phyloP scores from a whole-genome alignment of 2,888 invertebrate genomes.

The Pollenia labialis region DNA sequence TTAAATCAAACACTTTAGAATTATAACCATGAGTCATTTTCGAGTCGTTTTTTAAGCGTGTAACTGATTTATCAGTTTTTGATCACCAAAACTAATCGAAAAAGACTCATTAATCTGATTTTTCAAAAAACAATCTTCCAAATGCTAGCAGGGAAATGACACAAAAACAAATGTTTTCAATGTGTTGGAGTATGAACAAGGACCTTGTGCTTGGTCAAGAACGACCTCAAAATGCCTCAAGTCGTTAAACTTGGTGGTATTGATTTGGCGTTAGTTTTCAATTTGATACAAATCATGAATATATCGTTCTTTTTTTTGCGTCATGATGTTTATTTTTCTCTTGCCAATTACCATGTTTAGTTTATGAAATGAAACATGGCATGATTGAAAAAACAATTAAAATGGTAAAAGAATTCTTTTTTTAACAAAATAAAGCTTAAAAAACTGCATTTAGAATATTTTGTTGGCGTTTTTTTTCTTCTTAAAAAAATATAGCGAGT shows the following conservation, averaged over 20 bases:
- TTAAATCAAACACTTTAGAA: no score
- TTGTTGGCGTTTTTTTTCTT: no score
- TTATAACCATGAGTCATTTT: no score
- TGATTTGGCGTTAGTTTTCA: slow-evolving; percentile 59
- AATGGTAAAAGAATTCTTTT: background rate
- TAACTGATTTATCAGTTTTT: no score
- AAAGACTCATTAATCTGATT: no score
- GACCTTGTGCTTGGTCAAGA: slow-evolving; percentile 52
- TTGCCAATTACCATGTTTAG: slow-evolving; percentile 35
- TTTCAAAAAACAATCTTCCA: no score
- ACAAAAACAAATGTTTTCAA: background rate
- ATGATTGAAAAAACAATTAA: background rate
- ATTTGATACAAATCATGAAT: slow-evolving; percentile 55
- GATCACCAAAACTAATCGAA: no score
- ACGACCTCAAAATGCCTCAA: slow-evolving; percentile 55
- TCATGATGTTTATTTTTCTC: slow-evolving; percentile 18
- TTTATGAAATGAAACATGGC: slow-evolving; percentile 20
- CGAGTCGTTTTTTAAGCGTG: no score
- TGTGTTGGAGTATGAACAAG: slow-evolving; percentile 32
- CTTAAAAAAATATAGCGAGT: no score
- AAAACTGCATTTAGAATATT: no score
- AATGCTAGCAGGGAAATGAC: no score
- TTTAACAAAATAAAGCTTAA: background rate
- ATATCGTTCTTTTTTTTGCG: background rate
- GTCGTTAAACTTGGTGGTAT: slow-evolving; percentile 54